Evolutionary conservation across 30 jellyfish, hydroid and myxozoan genomes (phyloP).

Genomic region (Pelagia noctiluca): DNA sequence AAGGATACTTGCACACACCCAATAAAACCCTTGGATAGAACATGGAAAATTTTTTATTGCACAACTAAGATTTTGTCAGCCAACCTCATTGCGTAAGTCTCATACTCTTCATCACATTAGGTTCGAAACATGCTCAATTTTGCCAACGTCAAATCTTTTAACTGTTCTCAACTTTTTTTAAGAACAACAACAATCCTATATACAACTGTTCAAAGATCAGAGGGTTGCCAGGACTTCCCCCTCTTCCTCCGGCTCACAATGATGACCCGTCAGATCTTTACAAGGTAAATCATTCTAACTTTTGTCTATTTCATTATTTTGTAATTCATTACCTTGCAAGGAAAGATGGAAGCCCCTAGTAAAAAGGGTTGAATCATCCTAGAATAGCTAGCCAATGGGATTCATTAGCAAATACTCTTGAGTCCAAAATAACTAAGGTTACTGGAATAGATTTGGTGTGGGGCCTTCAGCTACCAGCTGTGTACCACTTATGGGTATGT

Average conservation of each 20-base stretch:
- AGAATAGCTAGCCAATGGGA: not conserved
- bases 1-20: too few relatives aligned
- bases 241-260: conserved; percentile 78
- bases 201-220: conserved; percentile 83
- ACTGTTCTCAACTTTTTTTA: not conserved
- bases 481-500: too few relatives aligned
- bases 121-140: not conserved
- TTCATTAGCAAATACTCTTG: not conserved
- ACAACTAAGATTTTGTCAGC: not conserved
- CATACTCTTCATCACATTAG: not conserved
- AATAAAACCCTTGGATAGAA: not conserved
- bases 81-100: not conserved
- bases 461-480: too few relatives aligned
- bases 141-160: not conserved
- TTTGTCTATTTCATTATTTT: not conserved
- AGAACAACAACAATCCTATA: conserved; percentile 61
- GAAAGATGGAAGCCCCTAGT: too few relatives aligned
- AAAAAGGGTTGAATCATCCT: not conserved
- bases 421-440: not conserved
- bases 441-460: not conserved
- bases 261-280: conserved; percentile 87
- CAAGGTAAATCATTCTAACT: conserved; percentile 40
- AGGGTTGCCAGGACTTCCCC: conserved; percentile 92
- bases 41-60: too few relatives aligned
- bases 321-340: too few relatives aligned